Conservation (phyloP, 2,888 invertebrate genomes). For the Xestobium rufovillosum region DNA sequence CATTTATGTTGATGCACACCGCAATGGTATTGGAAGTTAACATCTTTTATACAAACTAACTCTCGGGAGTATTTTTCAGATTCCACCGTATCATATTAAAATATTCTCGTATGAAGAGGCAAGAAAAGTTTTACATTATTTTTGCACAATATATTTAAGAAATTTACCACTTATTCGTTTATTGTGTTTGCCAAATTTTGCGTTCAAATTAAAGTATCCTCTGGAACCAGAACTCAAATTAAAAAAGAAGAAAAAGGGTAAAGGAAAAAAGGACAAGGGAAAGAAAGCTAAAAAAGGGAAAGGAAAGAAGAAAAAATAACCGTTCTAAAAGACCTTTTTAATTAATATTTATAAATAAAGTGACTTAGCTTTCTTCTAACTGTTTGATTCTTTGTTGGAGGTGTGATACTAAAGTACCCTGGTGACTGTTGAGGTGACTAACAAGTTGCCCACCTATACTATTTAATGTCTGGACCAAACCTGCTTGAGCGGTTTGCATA, state of each 20-base stretch:
- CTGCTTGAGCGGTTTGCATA: slow-evolving; percentile 57
- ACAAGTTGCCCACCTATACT: slow-evolving; percentile 58
- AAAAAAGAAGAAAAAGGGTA: slow-evolving; percentile 19
- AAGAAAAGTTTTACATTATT: slow-evolving; percentile 32
- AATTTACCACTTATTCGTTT: slow-evolving; percentile 38
- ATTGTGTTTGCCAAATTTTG: slow-evolving; percentile 38
- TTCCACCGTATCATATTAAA: slow-evolving; percentile 34
- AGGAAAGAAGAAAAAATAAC: slow-evolving; percentile 24
- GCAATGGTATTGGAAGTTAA: too few relatives aligned
- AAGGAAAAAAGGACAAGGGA: slow-evolving; percentile 20
- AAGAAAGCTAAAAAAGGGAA: slow-evolving; percentile 14
- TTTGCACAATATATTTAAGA: slow-evolving; percentile 36
- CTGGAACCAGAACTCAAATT: slow-evolving; percentile 25
- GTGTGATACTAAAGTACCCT: slow-evolving; percentile 58
- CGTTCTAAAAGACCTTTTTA: slow-evolving; percentile 6
- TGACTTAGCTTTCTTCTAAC: slow-evolving; percentile 27
- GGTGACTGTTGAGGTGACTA: slow-evolving; percentile 59
- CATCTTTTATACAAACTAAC: too few relatives aligned
- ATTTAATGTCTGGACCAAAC: slow-evolving; percentile 61
- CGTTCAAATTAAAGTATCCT: slow-evolving; percentile 31
- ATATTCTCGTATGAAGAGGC: slow-evolving; percentile 35
- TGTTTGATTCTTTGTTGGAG: slow-evolving; percentile 53
- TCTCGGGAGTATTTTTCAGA: too few relatives aligned
- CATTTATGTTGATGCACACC: slow-evolving; percentile 33
- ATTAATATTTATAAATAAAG: slow-evolving; percentile 12